A percentile compares a stretch with the other conserved stretches of the same genome.
Evolutionary conservation across 2,113 vertebrate genomes (phyloP).

Genomic region (Festucalex cinctus): DNA sequence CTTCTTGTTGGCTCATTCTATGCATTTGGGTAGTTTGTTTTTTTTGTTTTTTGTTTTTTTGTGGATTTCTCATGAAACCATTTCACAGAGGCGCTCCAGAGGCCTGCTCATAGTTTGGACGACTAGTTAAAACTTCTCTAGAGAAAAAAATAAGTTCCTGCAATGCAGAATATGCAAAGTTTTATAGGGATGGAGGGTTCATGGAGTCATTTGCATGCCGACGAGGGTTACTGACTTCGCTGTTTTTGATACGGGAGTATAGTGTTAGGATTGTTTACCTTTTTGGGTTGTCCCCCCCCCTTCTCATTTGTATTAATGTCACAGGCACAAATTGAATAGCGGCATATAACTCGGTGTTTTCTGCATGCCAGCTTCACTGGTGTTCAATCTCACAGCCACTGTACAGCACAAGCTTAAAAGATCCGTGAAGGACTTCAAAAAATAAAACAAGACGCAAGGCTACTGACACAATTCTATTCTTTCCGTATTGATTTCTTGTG

Average conservation of each 20-base stretch:
- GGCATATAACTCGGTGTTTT: conserved; percentile 30
- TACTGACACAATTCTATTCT: conserved; percentile 45
- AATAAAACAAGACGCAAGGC: conserved; percentile 34
- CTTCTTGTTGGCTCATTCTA: conserved; percentile 28
- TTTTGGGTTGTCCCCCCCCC: conserved; percentile 38
- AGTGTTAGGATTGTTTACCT: conserved; percentile 49
- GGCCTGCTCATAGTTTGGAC: conserved; percentile 67
- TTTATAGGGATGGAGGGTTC: conserved; percentile 58
- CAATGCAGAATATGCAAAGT: conserved; percentile 79
- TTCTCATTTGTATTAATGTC: conserved; percentile 32
- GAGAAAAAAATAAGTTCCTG: conserved; percentile 77
- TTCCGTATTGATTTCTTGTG: conserved; percentile 58
- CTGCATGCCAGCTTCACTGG: conserved; percentile 59
- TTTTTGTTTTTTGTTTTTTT: conserved; percentile 42
- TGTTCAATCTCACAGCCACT: conserved; percentile 46
- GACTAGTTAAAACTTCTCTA: conserved; percentile 75
- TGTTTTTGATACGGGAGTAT: conserved; percentile 70
- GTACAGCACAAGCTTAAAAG: conserved; percentile 60
- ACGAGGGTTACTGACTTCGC: conserved; percentile 64
- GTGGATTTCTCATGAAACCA: conserved; percentile 47
- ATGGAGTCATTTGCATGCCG: conserved; percentile 61
- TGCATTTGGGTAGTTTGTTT: conserved; percentile 36
- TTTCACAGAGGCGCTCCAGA: conserved; percentile 53
- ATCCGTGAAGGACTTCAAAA: conserved; percentile 23
- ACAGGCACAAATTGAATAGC: conserved; percentile 50